Evolutionary conservation across 2,113 vertebrate genomes (phyloP).

Genomic region (Cyphotilapia sp.): DNA sequence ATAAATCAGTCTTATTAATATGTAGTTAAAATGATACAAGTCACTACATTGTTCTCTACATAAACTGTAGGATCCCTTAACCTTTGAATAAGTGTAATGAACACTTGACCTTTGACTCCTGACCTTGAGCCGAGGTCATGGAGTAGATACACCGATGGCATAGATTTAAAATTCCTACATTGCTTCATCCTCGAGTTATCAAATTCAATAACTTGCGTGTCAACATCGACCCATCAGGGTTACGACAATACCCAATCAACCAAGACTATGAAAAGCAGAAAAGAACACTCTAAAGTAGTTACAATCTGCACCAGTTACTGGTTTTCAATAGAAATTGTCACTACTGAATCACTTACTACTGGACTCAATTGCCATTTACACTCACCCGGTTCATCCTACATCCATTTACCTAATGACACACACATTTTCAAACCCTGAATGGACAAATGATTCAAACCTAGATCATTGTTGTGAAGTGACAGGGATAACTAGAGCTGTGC

Average conservation of each 20-base stretch:
- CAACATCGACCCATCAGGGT: fast-evolving
- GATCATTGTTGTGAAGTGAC: not conserved
- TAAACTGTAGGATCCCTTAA: not conserved
- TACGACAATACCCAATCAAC: not conserved
- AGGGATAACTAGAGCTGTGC: not conserved
- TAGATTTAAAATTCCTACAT: not conserved
- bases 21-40: not conserved
- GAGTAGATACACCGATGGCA: fast-evolving
- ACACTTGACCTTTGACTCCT: not conserved
- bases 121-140: not conserved
- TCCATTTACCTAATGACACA: not conserved
- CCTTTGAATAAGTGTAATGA: not conserved
- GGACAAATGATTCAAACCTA: not conserved
- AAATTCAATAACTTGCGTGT: not conserved
- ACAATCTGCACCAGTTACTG: not conserved
- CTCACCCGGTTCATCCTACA: not conserved
- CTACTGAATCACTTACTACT: not conserved
- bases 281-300: not conserved
- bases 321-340: not conserved
- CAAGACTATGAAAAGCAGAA: not conserved
- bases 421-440: not conserved
- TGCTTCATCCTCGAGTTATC: not conserved
- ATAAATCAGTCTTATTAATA: not conserved
- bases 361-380: not conserved
- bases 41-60: not conserved